A percentile compares a stretch with the other conserved stretches of the same genome.
phyloP scores from a whole-genome alignment of 2,888 invertebrate genomes.

The Orchestes rusci region DNA sequence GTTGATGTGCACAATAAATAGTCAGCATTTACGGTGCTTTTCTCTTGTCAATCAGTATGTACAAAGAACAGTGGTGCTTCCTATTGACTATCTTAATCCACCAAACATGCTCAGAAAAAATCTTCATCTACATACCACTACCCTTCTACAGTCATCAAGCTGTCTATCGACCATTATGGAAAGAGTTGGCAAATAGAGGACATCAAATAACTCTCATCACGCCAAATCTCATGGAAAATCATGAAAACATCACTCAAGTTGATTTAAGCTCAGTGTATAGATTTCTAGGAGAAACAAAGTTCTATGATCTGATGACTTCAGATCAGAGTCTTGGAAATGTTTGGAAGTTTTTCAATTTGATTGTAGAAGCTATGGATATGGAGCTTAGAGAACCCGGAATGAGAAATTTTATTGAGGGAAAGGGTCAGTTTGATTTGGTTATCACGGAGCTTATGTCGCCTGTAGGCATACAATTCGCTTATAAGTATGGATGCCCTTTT shows the following conservation, averaged over 20 bases:
- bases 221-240: constrained; percentile 41
- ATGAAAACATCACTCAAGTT: no score
- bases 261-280: constrained; percentile 3
- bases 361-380: not conserved
- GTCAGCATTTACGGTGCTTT: no score
- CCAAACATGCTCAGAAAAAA: no score
- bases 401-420: not conserved
- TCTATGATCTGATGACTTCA: constrained; percentile 3
- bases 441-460: constrained; percentile 3
- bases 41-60: no score
- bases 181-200: constrained; percentile 29
- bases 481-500: constrained; percentile 3
- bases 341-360: not conserved
- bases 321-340: constrained; percentile 5
- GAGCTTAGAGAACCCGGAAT: constrained; percentile 4
- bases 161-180: constrained; percentile 31
- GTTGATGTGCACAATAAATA: no score
- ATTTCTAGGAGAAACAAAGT: not conserved
- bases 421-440: constrained; percentile 4
- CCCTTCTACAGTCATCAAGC: constrained; percentile 32
- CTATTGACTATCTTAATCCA: no score
- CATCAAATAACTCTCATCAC: constrained; percentile 38
- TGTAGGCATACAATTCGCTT: constrained; percentile 3
- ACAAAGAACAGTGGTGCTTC: no score
- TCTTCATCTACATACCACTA: constrained; percentile 25